phyloP scores from a whole-genome alignment of 37 sponge, comb jelly and placozoan species.

The Haliclona indistincta region DNA sequence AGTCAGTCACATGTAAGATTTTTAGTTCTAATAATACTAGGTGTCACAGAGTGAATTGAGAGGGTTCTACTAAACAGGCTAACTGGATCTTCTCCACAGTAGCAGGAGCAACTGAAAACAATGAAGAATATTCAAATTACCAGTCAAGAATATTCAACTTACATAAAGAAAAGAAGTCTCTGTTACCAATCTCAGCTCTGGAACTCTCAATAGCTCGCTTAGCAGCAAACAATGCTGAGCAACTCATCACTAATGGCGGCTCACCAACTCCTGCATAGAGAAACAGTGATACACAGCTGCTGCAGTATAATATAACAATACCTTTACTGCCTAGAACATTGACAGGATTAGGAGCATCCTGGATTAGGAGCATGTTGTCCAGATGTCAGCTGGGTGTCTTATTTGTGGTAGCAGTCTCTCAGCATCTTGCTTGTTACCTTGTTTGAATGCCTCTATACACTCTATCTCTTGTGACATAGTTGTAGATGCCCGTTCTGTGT shows the following conservation, averaged over 20 bases:
- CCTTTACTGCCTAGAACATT: conserved; percentile 76
- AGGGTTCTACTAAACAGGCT: conserved; percentile 33
- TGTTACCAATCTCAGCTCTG: conserved; percentile 38
- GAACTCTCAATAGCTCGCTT: conserved; percentile 69
- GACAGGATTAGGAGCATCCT: conserved; percentile 81
- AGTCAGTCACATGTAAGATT: no score
- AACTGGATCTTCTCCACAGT: conserved; percentile 48
- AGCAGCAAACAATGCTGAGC: conserved; percentile 71
- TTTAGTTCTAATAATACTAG: not conserved
- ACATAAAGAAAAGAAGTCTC: conserved; percentile 38
- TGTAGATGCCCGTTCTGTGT: no score
- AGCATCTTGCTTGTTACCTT: no score
- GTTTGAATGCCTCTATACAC: no score
- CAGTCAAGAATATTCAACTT: not conserved
- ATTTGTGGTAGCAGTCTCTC: no score
- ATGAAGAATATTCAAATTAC: conserved; percentile 4
- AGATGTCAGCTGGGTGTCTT: no score
- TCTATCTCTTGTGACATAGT: no score
- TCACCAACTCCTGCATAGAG: conserved; percentile 68
- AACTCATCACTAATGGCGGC: conserved; percentile 75
- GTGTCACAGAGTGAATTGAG: conserved; percentile 33
- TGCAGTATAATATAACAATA: not conserved
- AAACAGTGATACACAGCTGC: no score
- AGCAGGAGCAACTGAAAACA: conserved; percentile 40
- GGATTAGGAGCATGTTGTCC: no score